Evolutionary conservation across 1,140 invertebrate species (phyloP).

Genomic region (Anoplophora glabripennis): DNA sequence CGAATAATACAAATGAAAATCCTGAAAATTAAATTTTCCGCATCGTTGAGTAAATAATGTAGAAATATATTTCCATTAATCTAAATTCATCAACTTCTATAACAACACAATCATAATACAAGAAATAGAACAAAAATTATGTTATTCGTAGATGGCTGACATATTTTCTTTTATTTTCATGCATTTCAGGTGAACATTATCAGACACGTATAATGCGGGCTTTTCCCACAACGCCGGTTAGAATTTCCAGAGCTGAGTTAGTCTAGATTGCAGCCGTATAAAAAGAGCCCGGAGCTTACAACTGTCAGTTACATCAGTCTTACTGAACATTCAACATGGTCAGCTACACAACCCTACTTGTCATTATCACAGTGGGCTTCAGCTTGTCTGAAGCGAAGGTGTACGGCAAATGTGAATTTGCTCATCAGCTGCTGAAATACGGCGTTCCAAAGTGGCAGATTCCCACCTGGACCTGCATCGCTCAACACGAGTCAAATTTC

Average conservation of each 20-base stretch:
- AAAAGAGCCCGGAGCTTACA: neutral
- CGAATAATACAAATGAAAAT: too few relatives aligned
- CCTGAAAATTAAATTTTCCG: too few relatives aligned
- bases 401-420: conserved; percentile 5
- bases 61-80: too few relatives aligned
- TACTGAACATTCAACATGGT: neutral
- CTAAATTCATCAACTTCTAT: too few relatives aligned
- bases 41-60: too few relatives aligned
- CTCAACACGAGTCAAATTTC: conserved; percentile 21
- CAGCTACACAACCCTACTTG: neutral
- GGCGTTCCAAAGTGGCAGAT: conserved; percentile 1
- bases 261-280: neutral
- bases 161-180: too few relatives aligned
- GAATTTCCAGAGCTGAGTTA: neutral
- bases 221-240: neutral
- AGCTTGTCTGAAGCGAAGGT: conserved; percentile 4
- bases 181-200: too few relatives aligned
- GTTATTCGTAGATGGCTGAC: too few relatives aligned
- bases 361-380: neutral
- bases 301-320: neutral
- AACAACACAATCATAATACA: too few relatives aligned
- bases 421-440: neutral
- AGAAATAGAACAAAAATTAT: too few relatives aligned
- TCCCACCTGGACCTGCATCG: conserved; percentile 21
- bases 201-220: neutral